Evolutionary conservation across 64 coral and sea anemone genomes (phyloP), one percentile per base, ranked within the genome.

Genomic region (Actinia equina): DNA sequence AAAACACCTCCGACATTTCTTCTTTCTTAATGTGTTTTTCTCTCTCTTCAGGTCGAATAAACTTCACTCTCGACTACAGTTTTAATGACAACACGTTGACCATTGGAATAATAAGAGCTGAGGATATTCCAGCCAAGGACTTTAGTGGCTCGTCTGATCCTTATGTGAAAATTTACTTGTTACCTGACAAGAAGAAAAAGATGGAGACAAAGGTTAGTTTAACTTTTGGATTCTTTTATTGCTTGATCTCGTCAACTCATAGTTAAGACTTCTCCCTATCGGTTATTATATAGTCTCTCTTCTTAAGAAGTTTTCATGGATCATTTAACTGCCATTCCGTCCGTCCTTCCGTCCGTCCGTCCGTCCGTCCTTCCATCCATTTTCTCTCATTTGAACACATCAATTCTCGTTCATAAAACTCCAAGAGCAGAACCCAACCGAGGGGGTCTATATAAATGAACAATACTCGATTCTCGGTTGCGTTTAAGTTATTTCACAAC

Each of bases 201-300:
- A 93, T 93, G 88, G 97, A 99, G 77, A 99, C 97, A 15, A 99
- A 95, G 97, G 95, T 98, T 84, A n/a, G n/a, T n/a, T n/a, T n/a
- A n/a, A n/a, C n/a, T n/a, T n/a, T n/a, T n/a, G n/a, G 59, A 12
- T 37, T 37, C 27, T 12, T 30, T 74, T 14, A 10, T 74, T 74
- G 2, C n/a, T 74, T 74, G 7, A 9, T 49, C 45, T 49, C 45
- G 45, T 4, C 45, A 49, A 7, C 10, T 22, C 9, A 6, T 22
- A 67, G n/a, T 67, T 23, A 49, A 4, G 19, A 67, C 23, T 60
- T 17, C 58, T 60, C 18, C 20, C 63, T 22, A 23, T 20, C 18
- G 5, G n/a, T 23, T 67, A 4, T 67, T 20, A n/a, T n/a, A n/a
- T n/a, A n/a, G n/a, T n/a, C n/a, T n/a, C n/a, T n/a, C n/a, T n/a